Conservation (phyloP, 2,888 invertebrate genomes). For the Lochmaea capreae region DNA sequence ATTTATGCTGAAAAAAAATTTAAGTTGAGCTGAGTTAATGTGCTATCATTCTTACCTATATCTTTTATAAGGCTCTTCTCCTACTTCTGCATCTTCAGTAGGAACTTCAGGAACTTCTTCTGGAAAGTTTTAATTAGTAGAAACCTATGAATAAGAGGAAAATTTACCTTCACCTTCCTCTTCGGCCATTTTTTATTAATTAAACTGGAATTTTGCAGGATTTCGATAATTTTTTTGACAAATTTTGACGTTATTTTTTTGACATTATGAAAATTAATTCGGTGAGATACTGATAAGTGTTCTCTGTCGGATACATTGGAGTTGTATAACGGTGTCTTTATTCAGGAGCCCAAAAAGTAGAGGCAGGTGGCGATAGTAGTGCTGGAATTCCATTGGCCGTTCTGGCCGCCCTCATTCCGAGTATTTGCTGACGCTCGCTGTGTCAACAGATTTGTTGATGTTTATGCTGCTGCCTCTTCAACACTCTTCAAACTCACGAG, state of each 20-base stretch:
- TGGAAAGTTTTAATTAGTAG: neutral
- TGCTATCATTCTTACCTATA: neutral
- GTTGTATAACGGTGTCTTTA: too few relatives aligned
- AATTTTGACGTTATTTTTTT: neutral
- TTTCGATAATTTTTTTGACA: neutral
- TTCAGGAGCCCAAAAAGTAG: too few relatives aligned
- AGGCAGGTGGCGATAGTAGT: too few relatives aligned
- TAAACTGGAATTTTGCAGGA: neutral
- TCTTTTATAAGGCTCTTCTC: neutral
- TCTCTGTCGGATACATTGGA: too few relatives aligned
- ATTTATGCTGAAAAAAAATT: conserved; percentile 41
- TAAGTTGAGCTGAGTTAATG: neutral
- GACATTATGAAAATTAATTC: too few relatives aligned
- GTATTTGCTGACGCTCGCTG: too few relatives aligned
- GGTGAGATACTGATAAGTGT: too few relatives aligned
- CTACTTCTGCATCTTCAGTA: conserved; percentile 3
- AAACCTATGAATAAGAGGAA: neutral
- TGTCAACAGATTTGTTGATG: too few relatives aligned
- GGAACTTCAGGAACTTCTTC: neutral
- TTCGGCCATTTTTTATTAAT: neutral
- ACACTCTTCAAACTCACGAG: too few relatives aligned
- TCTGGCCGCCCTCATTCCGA: too few relatives aligned
- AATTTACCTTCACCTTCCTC: neutral
- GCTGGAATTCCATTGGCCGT: too few relatives aligned
- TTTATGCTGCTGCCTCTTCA: too few relatives aligned